Conservation (phyloP, 2,888 invertebrate species). For the Malthinus flaveolus region DNA sequence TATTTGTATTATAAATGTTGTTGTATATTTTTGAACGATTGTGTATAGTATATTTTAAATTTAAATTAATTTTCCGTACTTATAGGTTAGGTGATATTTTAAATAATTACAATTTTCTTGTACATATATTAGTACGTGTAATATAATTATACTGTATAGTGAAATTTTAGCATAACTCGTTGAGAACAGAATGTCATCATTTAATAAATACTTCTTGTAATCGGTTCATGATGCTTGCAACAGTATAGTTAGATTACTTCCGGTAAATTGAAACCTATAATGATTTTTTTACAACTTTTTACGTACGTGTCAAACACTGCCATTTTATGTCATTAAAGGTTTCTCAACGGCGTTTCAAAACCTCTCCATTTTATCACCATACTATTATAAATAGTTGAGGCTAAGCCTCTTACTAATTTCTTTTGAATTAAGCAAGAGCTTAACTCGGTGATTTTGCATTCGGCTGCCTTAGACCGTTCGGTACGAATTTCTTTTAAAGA, state of each 20-base stretch:
- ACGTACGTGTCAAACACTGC: constrained; percentile 33
- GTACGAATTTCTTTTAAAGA: too few relatives aligned
- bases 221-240: constrained; percentile 15
- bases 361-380: not conserved
- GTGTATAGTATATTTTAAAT: constrained; percentile 27
- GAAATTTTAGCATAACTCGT: constrained; percentile 17
- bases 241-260: constrained; percentile 28
- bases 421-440: too few relatives aligned
- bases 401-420: too few relatives aligned
- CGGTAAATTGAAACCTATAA: constrained; percentile 29
- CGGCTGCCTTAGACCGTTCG: too few relatives aligned
- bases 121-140: constrained; percentile 34
- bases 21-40: constrained; percentile 23
- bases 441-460: too few relatives aligned
- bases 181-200: constrained; percentile 10
- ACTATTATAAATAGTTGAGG: too few relatives aligned
- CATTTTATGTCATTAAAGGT: constrained; percentile 32
- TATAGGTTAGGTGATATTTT: constrained; percentile 17
- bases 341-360: constrained; percentile 18
- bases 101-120: constrained; percentile 42
- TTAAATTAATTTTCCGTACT: constrained; percentile 16
- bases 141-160: constrained; percentile 27
- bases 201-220: constrained; percentile 10
- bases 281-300: constrained; percentile 29
- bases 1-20: constrained; percentile 23